Percentiles rank a stretch among this genome's conserved stretches.
Conservation (phyloP, 2,888 invertebrate species). For the Pollenia labialis region DNA sequence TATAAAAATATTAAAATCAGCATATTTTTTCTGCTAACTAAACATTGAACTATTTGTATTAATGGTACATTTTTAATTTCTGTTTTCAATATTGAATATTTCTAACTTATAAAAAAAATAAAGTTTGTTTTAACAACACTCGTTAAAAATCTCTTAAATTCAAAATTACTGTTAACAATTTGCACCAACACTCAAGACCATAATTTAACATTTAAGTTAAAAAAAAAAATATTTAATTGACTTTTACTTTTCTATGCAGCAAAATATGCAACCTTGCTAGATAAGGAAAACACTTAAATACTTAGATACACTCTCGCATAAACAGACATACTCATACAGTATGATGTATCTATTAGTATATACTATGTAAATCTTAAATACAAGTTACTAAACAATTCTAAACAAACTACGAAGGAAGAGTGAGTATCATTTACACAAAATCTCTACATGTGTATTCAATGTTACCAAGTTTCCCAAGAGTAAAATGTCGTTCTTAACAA, state of each 20-base stretch:
- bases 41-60: too few species aligned
- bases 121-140: neutral
- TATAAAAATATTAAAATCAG: too few species aligned
- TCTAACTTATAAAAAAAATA: neutral
- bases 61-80: too few species aligned
- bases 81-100: too few species aligned
- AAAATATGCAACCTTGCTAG: constrained; percentile 41
- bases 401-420: neutral
- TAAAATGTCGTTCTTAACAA: constrained; percentile 52
- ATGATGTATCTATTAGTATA: constrained; percentile 1
- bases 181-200: neutral
- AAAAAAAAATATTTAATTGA: constrained; percentile 36
- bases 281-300: neutral
- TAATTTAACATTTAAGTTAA: constrained; percentile 9
- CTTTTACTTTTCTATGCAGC: constrained; percentile 55
- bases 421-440: constrained; percentile 28
- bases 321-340: neutral
- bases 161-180: neutral
- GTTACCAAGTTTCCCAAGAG: constrained; percentile 51
- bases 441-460: constrained; percentile 48
- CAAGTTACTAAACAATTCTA: constrained; percentile 1
- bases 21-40: too few species aligned
- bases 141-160: neutral
- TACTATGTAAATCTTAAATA: neutral
- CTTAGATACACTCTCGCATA: neutral